Conservation (phyloP, 2,113 vertebrate species). For the Progne subis region DNA sequence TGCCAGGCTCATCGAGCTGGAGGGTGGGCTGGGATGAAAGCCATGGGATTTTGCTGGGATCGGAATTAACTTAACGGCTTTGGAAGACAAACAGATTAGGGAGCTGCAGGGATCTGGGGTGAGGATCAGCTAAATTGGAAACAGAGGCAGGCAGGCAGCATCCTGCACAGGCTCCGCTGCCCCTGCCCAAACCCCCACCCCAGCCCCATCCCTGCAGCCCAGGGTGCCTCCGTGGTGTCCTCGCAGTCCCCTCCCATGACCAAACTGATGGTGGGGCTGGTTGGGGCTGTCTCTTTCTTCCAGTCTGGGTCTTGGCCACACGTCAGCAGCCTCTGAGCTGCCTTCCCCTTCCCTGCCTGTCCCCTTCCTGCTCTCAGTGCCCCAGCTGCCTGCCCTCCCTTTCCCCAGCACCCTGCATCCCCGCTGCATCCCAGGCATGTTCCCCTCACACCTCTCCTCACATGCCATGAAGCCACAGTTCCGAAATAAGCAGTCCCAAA, state of each 20-base stretch:
- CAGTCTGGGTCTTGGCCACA: background rate
- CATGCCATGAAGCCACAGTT: background rate
- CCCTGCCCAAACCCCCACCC: background rate
- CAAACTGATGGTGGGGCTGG: background rate
- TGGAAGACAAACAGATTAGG: constrained; percentile 68
- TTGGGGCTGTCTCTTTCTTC: background rate
- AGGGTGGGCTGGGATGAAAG: background rate
- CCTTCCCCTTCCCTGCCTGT: background rate
- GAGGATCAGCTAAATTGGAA: constrained; percentile 50
- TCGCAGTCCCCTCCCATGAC: background rate
- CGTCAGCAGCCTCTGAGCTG: background rate
- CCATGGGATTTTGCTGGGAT: background rate
- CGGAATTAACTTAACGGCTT: constrained; percentile 28
- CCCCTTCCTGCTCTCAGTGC: background rate
- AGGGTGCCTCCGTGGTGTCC: background rate
- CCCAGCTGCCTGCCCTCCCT: background rate
- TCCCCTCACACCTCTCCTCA: background rate
- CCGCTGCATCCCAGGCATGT: background rate
- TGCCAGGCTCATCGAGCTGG: background rate
- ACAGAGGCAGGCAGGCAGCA: background rate
- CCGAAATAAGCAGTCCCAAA: background rate
- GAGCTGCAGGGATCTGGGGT: background rate
- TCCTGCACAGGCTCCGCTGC: background rate
- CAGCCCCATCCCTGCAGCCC: background rate
- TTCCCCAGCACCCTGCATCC: background rate